Evolutionary conservation across 2,113 vertebrate genomes (phyloP), one percentile per base, ranked within the genome.

Genomic region (Toxotes jaculatrix): DNA sequence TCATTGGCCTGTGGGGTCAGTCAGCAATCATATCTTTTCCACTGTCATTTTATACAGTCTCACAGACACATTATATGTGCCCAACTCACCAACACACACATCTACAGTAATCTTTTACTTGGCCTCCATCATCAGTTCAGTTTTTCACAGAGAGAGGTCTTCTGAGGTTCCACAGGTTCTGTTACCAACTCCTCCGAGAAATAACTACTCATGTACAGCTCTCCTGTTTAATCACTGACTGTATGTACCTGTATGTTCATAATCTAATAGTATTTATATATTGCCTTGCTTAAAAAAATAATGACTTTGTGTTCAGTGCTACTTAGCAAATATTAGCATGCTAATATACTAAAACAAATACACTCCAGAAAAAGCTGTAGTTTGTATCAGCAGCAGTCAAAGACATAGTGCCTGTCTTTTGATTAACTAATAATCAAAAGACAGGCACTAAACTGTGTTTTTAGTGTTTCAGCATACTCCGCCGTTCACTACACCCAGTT

Each of bases 1-100:
- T 72, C 56, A 19, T 40, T 66, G 73, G 21, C 38, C 45, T 56
- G 23, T 36, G 43, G 73, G 65, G 45, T 86, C 70, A 68, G 69
- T 56, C 68, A 60, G 31, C 75, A 69, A 47, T 73, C 61, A 9
- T 27, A 36, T 79, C 5, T 79, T 68, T 59, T 49, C 19, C 14
- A 13, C 38, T 55, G 32, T 47, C 34, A 42, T 66, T 63, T 56
- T 31, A 38, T 32, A 45, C 27, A 61, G 27, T n/a, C 21, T 5
- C 49, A n/a, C 43, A 47, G 6, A 31, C 43, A 62, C 36, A 21
- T 47, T 38, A 6, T 42, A 11, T 23, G 32, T 60, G 32, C 23
- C 51, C 11, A 59, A 49, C 32, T 42, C n/a, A 42, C 19, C 34
- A 57, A 45, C 31, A 34, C 67, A 56, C 32, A 51, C 8, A 27